Base-by-base conservation (phyloP, 2,113 vertebrate genomes). In the Semicossyphus pulcher region DNA sequence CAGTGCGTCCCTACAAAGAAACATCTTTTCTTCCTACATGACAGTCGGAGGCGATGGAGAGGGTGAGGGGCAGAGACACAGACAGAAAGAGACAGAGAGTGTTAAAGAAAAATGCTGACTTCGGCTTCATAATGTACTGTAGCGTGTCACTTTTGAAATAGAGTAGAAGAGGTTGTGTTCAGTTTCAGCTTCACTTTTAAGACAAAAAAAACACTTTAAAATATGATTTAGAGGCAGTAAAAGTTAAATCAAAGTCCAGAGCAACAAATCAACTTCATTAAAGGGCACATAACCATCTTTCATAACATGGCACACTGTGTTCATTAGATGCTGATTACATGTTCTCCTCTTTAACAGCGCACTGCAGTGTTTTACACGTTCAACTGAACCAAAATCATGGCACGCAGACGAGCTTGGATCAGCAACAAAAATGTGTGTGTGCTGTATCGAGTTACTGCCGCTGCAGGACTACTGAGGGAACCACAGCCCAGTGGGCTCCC, bases 371-470 rank as follows among this genome's bases (percentile, higher is more conserved):
- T 91, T 90, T 85, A 90, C 83, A 80, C 87, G 85, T 74, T 79
- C 44, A 88, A 84, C 59, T 52, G 45, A 79, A 88, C 82, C 70
- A 84, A 87, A 88, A 75, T 81, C 49, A 25, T 87, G 86, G 85
- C 89, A 78, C 18, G 58, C 74, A 73, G 85, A 89, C 84, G 84
- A 90, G 67, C 74, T 89, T 92, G 91, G 90, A 91, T 83, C 81
- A 48, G 84, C 70, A 88, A 80, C 89, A 91, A 91, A 89, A 88
- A 90, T 91, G 88, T 84, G 84, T 83, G 86, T 71, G 78, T 79
- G 62, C 76, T 83, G 86, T 90, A 92, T 92, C 74, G 28, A 76
- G 86, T 92, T 92, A 89, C 91, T 80, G 73, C 84, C 9, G 62
- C 78, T 84, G 85, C 81, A 88, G 88, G 65, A 91, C 72, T 87